phyloP scores from a whole-genome alignment of 2,888 invertebrate genomes.

The Syritta pipiens region DNA sequence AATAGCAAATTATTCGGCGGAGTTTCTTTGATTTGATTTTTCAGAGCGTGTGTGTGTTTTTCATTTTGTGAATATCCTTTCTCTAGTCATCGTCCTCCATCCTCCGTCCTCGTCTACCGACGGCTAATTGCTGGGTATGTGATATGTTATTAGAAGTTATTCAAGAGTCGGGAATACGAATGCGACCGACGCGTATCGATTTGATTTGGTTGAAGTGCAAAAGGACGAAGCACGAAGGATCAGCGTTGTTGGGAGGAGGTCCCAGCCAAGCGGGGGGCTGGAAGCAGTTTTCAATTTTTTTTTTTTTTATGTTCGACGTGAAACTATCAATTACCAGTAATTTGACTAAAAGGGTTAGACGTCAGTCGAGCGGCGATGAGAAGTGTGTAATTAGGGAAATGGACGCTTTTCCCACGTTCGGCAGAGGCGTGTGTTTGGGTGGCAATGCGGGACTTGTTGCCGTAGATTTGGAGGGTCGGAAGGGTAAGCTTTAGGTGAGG shows the following conservation, averaged over 20 bases:
- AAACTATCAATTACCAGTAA: slow-evolving; percentile 66
- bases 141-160: slow-evolving; percentile 49
- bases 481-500: too few relatives aligned
- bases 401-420: slow-evolving; percentile 38
- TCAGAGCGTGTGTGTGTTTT: slow-evolving; percentile 40
- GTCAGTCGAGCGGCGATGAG: slow-evolving; percentile 45
- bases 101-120: slow-evolving; percentile 14
- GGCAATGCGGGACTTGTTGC: too few relatives aligned
- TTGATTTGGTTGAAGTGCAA: slow-evolving; percentile 30
- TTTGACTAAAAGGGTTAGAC: slow-evolving; percentile 61
- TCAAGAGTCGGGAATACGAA: background rate
- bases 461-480: too few relatives aligned
- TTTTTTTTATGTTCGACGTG: background rate
- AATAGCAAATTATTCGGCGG: slow-evolving; percentile 50
- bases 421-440: slow-evolving; percentile 8
- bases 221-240: slow-evolving; percentile 22
- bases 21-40: slow-evolving; percentile 53
- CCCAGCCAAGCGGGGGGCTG: slow-evolving; percentile 34
- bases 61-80: slow-evolving; percentile 38
- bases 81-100: background rate
- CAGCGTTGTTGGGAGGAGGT: background rate
- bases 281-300: background rate
- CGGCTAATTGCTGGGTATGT: slow-evolving; percentile 49
- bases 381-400: background rate
- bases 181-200: slow-evolving; percentile 52